A percentile compares a stretch with the other conserved stretches of the same genome.
phyloP scores from a whole-genome alignment of 2,113 vertebrate genomes.

The Psammodynastes pulverulentus region DNA sequence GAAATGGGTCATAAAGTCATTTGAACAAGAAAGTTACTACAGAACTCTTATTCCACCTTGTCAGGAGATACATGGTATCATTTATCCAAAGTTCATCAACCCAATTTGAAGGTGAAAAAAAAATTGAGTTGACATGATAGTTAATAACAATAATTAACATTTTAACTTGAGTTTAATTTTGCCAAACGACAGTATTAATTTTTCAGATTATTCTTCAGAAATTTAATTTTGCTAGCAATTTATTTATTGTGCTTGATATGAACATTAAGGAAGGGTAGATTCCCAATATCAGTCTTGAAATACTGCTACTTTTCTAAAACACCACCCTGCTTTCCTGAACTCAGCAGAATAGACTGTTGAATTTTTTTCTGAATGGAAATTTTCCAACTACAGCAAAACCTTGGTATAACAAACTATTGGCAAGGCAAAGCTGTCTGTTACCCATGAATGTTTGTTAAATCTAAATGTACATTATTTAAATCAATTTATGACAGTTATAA shows the following conservation, averaged over 20 bases:
- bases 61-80: fast-evolving
- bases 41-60: background rate
- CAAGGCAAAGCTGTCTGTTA: background rate
- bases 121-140: background rate
- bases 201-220: fast-evolving
- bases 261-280: fast-evolving
- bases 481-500: background rate
- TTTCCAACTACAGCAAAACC: background rate
- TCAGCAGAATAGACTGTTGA: background rate
- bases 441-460: background rate
- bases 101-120: background rate
- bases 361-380: background rate
- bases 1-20: background rate
- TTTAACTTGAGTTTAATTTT: background rate
- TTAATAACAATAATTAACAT: background rate
- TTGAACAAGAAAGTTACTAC: background rate
- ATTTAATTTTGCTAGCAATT: background rate
- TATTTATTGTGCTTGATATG: fast-evolving
- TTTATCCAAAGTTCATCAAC: background rate
- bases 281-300: background rate
- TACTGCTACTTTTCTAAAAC: background rate
- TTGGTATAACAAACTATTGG: background rate
- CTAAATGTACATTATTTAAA: background rate
- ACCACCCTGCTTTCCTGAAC: background rate
- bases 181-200: background rate